These are phyloP conservation scores for Ginglymostoma cirratum DNA, from an alignment of 2,113 vertebrate species.

Conservation along the genomic window DNA sequence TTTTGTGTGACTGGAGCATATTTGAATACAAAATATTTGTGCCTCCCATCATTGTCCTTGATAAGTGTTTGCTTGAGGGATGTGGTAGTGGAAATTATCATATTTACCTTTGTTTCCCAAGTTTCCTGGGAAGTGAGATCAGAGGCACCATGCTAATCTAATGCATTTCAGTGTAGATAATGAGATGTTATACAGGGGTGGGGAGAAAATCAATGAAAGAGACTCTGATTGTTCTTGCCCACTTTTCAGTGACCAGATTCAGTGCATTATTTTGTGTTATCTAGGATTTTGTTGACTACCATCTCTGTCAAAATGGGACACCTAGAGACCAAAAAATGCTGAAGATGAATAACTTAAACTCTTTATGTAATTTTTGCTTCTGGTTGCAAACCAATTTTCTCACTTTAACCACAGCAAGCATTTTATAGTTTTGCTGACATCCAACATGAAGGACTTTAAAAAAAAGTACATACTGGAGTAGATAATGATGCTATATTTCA, in stretches of 20 bases:
- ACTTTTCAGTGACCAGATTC: neutral
- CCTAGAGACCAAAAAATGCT: neutral
- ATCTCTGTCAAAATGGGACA: neutral
- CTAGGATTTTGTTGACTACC: neutral
- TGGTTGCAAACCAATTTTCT: neutral
- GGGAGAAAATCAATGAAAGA: neutral
- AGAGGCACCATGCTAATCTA: neutral
- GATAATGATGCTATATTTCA: neutral
- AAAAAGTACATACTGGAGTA: neutral
- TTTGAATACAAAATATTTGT: neutral
- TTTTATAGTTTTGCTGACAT: neutral
- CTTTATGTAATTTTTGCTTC: neutral
- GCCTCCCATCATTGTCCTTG: neutral
- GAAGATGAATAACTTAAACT: neutral
- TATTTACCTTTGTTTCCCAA: neutral
- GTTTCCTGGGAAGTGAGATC: neutral
- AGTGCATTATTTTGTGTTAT: neutral
- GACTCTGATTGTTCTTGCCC: neutral
- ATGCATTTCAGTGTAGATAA: neutral
- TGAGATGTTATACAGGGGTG: neutral
- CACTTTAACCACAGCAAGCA: neutral
- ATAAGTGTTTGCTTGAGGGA: neutral
- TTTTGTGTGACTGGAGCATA: neutral
- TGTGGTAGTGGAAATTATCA: neutral
- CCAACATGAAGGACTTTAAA: neutral